phyloP scores from a whole-genome alignment of 2,797 vertebrate genomes.

The Synanceia verrucosa region DNA sequence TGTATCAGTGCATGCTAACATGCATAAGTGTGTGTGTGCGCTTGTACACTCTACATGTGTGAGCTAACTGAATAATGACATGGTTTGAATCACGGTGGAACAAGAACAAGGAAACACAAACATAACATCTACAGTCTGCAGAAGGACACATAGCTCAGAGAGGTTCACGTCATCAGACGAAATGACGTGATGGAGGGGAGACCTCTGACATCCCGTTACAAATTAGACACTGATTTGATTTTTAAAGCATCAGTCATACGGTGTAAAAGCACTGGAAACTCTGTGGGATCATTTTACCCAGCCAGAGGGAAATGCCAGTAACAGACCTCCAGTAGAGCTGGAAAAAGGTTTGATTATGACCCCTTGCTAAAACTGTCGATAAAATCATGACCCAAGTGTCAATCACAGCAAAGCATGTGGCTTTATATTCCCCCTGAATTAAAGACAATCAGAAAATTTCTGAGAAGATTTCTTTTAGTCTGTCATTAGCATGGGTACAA shows the following conservation, averaged over 20 bases:
- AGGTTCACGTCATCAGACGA: not conserved
- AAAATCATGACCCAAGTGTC: slow-evolving; percentile 1
- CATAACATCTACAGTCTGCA: slow-evolving; percentile 46
- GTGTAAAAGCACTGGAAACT: slow-evolving; percentile 9
- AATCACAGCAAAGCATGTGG: slow-evolving; percentile 38
- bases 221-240: slow-evolving; percentile 20
- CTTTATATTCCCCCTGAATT: slow-evolving; percentile 49
- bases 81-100: slow-evolving; percentile 22
- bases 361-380: not conserved
- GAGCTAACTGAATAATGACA: slow-evolving; percentile 21
- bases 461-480: not conserved
- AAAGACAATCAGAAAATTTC: slow-evolving; percentile 1
- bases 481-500: slow-evolving; percentile 29
- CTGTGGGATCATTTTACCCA: slow-evolving; percentile 1
- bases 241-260: slow-evolving; percentile 25
- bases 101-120: slow-evolving; percentile 28
- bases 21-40: slow-evolving; percentile 36
- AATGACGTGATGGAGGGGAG: not conserved
- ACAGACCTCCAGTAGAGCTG: slow-evolving; percentile 6
- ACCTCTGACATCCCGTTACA: not conserved
- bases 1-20: slow-evolving; percentile 18
- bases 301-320: slow-evolving; percentile 12
- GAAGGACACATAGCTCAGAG: slow-evolving; percentile 11
- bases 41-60: slow-evolving; percentile 27
- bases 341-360: not conserved